Evolutionary conservation across 2,888 invertebrate species (phyloP).

Genomic region (Chaitophorus viminalis): DNA sequence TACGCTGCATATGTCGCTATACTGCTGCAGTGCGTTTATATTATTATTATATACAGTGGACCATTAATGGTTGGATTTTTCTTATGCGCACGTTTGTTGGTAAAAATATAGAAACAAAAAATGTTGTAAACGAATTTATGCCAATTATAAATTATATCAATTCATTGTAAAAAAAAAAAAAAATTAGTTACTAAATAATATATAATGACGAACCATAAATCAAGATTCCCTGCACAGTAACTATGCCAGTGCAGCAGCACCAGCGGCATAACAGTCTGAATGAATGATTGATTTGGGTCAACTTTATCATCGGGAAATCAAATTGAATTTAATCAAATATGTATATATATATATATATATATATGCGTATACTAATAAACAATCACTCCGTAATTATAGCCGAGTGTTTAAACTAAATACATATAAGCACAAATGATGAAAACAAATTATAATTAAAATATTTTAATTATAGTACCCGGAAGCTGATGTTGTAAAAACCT

Average conservation of each 20-base stretch:
- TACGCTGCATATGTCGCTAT: too few species aligned
- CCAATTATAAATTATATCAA: slow-evolving; percentile 44
- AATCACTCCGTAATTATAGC: not conserved
- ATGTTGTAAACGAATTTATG: slow-evolving; percentile 38
- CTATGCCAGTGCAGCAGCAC: not conserved
- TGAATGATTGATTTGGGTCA: slow-evolving; percentile 37
- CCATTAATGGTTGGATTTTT: slow-evolving; percentile 39
- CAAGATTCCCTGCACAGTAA: not conserved
- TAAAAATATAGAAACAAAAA: slow-evolving; percentile 1
- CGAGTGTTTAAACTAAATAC: too few species aligned
- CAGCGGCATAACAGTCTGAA: not conserved
- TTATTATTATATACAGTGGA: not conserved
- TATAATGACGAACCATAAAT: slow-evolving; percentile 13
- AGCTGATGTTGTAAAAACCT: too few species aligned
- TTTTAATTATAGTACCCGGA: too few species aligned
- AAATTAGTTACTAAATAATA: not conserved
- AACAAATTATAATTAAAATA: too few species aligned
- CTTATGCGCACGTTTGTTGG: not conserved
- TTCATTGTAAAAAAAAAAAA: not conserved
- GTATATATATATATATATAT: not conserved
- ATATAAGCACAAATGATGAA: too few species aligned
- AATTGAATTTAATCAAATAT: slow-evolving; percentile 7
- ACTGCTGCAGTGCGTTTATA: not conserved
- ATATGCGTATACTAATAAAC: not conserved
- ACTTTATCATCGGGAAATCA: slow-evolving; percentile 10